phyloP scores from a whole-genome alignment of 2,888 invertebrate genomes.

The Chloroclystis v-ata region DNA sequence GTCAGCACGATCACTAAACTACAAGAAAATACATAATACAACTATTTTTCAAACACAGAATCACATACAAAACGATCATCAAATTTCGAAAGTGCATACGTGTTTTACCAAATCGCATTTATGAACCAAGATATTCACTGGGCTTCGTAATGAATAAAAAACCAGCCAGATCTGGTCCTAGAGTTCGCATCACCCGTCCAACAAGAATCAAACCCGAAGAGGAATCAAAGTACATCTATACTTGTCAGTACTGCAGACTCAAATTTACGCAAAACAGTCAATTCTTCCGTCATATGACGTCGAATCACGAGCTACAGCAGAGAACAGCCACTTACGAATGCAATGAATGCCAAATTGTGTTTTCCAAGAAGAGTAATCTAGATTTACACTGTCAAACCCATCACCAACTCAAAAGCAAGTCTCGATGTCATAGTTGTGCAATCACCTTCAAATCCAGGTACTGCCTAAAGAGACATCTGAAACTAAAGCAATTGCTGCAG shows the following conservation, averaged over 20 bases:
- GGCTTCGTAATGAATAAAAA: conserved; percentile 63
- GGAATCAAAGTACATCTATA: conserved; percentile 57
- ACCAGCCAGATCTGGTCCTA: conserved; percentile 56
- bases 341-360: conserved; percentile 64
- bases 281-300: conserved; percentile 68
- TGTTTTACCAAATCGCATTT: conserved; percentile 37
- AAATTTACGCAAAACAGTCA: conserved; percentile 70
- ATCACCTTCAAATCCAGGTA: conserved; percentile 69
- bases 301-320: conserved; percentile 63
- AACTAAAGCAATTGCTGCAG: conserved; percentile 56
- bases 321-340: conserved; percentile 60
- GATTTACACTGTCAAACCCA: conserved; percentile 62
- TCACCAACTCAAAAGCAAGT: conserved; percentile 60
- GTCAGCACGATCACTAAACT: no score
- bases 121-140: no score
- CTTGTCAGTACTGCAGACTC: conserved; percentile 63
- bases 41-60: no score
- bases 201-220: conserved; percentile 49
- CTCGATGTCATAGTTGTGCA: conserved; percentile 61
- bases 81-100: conserved; percentile 36
- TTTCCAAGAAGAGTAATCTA: conserved; percentile 55
- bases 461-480: conserved; percentile 63
- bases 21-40: no score
- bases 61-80: no score
- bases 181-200: conserved; percentile 61